Evolutionary conservation across 2,888 invertebrate species (phyloP).

Genomic region (Eilema caniola): DNA sequence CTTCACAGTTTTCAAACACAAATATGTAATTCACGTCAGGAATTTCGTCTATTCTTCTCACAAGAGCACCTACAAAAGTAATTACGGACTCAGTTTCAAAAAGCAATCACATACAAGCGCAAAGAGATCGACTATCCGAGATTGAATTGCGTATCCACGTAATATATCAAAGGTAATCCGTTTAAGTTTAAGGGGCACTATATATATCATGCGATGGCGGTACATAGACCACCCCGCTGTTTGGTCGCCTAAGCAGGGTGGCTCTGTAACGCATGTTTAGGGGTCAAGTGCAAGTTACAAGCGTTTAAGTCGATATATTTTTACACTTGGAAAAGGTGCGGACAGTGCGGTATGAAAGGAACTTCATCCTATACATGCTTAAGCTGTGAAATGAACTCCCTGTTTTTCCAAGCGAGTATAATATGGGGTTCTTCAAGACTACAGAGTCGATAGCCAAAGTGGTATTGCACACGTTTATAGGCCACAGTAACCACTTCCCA

Average conservation of each 20-base stretch:
- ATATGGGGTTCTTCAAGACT: too few species aligned
- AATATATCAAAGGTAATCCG: constrained; percentile 87
- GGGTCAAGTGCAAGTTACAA: constrained; percentile 53
- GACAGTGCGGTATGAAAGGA: too few species aligned
- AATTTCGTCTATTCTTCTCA: constrained; percentile 17
- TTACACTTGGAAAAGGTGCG: too few species aligned
- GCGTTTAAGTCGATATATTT: constrained; percentile 8
- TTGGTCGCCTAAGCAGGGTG: constrained; percentile 84
- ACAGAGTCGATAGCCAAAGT: too few species aligned
- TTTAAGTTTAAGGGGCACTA: constrained; percentile 85
- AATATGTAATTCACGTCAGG: not conserved
- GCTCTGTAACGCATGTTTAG: constrained; percentile 77
- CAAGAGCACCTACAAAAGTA: constrained; percentile 47
- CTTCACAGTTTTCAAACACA: constrained; percentile 4
- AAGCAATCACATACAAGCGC: constrained; percentile 75
- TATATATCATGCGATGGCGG: constrained; percentile 82
- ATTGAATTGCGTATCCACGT: constrained; percentile 84
- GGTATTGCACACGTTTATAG: too few species aligned
- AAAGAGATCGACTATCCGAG: constrained; percentile 79
- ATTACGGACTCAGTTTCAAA: constrained; percentile 71
- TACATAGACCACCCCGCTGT: constrained; percentile 77
- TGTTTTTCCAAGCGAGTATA: too few species aligned
- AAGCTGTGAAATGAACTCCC: too few species aligned
- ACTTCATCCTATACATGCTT: too few species aligned
- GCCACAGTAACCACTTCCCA: too few species aligned